Evolutionary conservation across 2,888 invertebrate species (phyloP), one percentile per base, ranked within the genome.

Genomic region (Callyntrura sp.): DNA sequence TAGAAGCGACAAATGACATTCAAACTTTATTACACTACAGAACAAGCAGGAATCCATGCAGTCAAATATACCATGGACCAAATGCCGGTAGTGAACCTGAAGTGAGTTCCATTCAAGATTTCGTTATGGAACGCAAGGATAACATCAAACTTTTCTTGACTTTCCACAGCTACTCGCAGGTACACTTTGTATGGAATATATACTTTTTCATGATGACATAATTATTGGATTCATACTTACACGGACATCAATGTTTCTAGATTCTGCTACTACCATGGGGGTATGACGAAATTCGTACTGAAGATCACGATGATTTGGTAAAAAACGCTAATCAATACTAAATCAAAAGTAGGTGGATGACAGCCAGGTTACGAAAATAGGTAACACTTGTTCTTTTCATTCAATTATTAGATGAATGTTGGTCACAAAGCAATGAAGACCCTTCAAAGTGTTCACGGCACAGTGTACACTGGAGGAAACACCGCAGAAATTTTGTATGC

Each of bases 141-240:
- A 94, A 95, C 5, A 95, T 96, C 25, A 95, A 96, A 83, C 94
- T 97, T 85, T 98, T 97, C 94, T 93, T 97, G 11, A 96, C 97
- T 0, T 95, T 97, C 91, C 98, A 98, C 94, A 96, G 97, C 17
- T 97, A 96, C 93, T 97, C 97, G 9, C 95, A 98, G 94, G 97
- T 97, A 94, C 11, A n/a, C n/a, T n/a, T n/a, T n/a, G n/a, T n/a
- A n/a, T n/a, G n/a, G n/a, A n/a, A n/a, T n/a, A n/a, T n/a, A n/a
- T n/a, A n/a, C n/a, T n/a, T n/a, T n/a, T n/a, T n/a, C n/a, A n/a
- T n/a, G n/a, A n/a, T n/a, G n/a, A n/a, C n/a, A n/a, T n/a, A n/a
- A n/a, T n/a, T n/a, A n/a, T n/a, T n/a, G n/a, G n/a, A n/a, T n/a
- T n/a, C n/a, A n/a, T n/a, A n/a, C n/a, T n/a, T n/a, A n/a, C n/a